Conservation (phyloP, 2,797 vertebrate genomes). For the Myotis myotis region DNA sequence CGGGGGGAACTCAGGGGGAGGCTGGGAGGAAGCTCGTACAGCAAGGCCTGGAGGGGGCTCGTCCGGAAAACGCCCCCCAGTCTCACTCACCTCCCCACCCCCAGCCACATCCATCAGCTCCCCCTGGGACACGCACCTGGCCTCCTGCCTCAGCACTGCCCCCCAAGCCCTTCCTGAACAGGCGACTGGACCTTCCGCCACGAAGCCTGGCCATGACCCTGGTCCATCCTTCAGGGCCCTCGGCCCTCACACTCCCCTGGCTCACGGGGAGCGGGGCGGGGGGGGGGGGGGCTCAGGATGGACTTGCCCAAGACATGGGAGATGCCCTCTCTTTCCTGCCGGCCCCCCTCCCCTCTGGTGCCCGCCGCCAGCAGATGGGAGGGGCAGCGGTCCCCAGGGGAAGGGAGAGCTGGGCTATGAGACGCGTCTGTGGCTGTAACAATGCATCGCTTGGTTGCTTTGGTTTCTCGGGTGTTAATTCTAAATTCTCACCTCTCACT, state of each 20-base stretch:
- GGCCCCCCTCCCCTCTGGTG: rapidly evolving
- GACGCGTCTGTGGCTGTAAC: no score
- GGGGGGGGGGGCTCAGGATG: rapidly evolving
- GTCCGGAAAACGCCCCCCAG: rapidly evolving
- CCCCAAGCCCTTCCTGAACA: background rate
- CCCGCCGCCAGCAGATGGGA: rapidly evolving
- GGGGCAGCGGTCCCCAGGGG: no score
- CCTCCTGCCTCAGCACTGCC: rapidly evolving
- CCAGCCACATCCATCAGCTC: rapidly evolving
- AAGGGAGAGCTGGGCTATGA: no score
- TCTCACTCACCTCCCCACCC: rapidly evolving
- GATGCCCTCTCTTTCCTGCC: rapidly evolving
- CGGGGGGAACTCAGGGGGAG: background rate
- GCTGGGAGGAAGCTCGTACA: rapidly evolving
- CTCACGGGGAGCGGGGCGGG: background rate
- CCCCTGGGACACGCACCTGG: background rate
- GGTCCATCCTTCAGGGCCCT: rapidly evolving
- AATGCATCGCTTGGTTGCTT: no score
- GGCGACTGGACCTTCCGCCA: rapidly evolving
- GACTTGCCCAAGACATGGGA: rapidly evolving
- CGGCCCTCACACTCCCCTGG: rapidly evolving
- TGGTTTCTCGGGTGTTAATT: no score
- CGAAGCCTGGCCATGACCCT: rapidly evolving
- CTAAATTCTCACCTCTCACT: no score
- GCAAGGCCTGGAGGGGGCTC: background rate